phyloP scores from a whole-genome alignment of 2,113 vertebrate genomes.

The Paradoxurus hermaphroditus region DNA sequence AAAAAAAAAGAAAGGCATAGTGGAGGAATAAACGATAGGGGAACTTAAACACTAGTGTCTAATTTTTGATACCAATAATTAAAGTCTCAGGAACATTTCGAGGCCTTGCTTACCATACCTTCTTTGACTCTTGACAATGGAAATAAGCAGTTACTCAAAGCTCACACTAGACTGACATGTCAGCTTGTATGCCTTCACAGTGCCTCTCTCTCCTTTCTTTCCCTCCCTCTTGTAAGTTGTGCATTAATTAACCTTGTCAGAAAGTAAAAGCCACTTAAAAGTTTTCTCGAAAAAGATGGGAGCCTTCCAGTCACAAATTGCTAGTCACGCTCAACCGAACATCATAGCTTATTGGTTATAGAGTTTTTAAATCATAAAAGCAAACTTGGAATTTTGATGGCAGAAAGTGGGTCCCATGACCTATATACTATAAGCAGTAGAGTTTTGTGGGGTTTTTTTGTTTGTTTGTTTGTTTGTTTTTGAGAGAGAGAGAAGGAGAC shows the following conservation, averaged over 20 bases:
- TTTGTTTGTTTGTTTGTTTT: too few relatives aligned
- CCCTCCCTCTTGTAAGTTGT: not conserved
- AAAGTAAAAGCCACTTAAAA: not conserved
- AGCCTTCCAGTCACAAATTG: not conserved
- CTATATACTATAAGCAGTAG: not conserved
- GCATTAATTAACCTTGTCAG: not conserved
- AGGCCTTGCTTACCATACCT: not conserved
- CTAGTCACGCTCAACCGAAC: not conserved
- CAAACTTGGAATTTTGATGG: conserved; percentile 1
- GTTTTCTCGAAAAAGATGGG: not conserved
- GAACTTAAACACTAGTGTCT: not conserved
- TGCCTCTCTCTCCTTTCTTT: not conserved
- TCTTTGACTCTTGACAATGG: not conserved
- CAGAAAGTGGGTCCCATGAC: not conserved
- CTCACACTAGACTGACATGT: not conserved
- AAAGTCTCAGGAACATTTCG: not conserved
- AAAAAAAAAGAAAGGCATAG: too few relatives aligned
- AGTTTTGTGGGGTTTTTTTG: too few relatives aligned
- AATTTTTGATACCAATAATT: not conserved
- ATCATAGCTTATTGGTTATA: not conserved
- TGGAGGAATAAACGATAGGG: not conserved
- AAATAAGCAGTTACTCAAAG: not conserved
- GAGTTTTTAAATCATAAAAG: conserved; percentile 13
- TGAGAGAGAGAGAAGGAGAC: too few relatives aligned
- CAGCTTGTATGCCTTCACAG: not conserved